Evolutionary conservation across 2,888 invertebrate genomes (phyloP).

Genomic region (Ophion ellenae): DNA sequence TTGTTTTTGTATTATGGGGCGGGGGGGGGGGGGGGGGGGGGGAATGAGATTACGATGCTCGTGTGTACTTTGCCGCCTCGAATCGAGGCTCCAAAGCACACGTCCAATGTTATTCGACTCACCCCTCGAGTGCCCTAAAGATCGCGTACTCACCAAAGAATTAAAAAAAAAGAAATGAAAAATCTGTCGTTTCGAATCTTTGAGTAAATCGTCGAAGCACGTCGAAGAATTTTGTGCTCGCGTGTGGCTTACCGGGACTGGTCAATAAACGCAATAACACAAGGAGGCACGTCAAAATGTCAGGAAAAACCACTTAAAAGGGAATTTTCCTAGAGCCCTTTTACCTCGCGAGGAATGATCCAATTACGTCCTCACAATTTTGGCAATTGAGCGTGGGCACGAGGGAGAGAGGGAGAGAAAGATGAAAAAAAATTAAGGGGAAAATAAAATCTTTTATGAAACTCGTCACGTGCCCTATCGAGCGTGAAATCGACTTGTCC

Average conservation of each 20-base stretch:
- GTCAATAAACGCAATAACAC: background rate
- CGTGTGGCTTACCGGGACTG: slow-evolving; percentile 30
- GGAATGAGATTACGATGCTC: slow-evolving; percentile 64
- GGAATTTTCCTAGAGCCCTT: slow-evolving; percentile 18
- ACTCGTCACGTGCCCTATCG: slow-evolving; percentile 64
- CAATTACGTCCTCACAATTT: slow-evolving; percentile 56
- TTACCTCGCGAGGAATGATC: slow-evolving; percentile 15
- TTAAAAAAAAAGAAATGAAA: background rate
- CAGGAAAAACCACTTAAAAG: slow-evolving; percentile 54
- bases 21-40: background rate
- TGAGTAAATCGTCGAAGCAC: slow-evolving; percentile 15
- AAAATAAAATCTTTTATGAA: slow-evolving; percentile 22
- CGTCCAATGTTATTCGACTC: background rate
- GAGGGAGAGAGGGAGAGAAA: background rate
- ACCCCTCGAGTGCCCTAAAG: background rate
- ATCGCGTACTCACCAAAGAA: background rate
- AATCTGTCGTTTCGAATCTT: slow-evolving; percentile 8
- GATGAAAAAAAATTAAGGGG: background rate
- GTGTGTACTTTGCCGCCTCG: slow-evolving; percentile 63
- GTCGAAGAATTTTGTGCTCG: too few species aligned
- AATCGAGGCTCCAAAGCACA: slow-evolving; percentile 19
- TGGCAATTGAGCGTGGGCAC: slow-evolving; percentile 64
- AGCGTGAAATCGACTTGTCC: slow-evolving; percentile 56
- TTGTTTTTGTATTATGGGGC: too few species aligned
- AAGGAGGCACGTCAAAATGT: slow-evolving; percentile 47